Evolutionary conservation across 1,140 invertebrate genomes (phyloP).

Genomic region (Pseudomyrmex sp.): DNA sequence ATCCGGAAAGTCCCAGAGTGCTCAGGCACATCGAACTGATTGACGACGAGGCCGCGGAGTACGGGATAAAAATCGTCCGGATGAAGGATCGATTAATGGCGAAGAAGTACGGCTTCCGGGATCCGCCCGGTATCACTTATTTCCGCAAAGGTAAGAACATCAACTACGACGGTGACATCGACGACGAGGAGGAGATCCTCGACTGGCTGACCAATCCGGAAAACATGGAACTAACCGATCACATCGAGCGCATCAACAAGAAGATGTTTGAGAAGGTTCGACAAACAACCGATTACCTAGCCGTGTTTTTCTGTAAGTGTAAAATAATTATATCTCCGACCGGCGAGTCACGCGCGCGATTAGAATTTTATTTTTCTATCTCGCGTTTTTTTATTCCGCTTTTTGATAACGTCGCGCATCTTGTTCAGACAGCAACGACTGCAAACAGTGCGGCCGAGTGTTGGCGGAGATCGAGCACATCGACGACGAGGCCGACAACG

Average conservation of each 20-base stretch:
- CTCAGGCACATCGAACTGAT: constrained; percentile 95
- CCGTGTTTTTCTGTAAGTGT: constrained; percentile 97
- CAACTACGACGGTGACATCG: constrained; percentile 96
- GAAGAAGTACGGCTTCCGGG: constrained; percentile 96
- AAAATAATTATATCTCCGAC: background rate
- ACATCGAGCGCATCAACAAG: constrained; percentile 96
- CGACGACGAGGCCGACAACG: constrained; percentile 96
- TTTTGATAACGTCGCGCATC: constrained; percentile 52
- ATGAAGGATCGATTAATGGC: constrained; percentile 96
- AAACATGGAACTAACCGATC: constrained; percentile 97
- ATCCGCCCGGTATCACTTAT: constrained; percentile 95
- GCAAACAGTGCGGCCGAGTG: constrained; percentile 96
- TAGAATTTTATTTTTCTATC: background rate
- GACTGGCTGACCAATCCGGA: constrained; percentile 97
- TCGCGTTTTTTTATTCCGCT: background rate
- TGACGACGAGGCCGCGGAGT: constrained; percentile 96
- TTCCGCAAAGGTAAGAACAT: constrained; percentile 96
- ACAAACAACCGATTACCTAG: constrained; percentile 96
- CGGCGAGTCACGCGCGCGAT: background rate
- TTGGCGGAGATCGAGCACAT: constrained; percentile 96
- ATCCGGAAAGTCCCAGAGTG: constrained; percentile 91
- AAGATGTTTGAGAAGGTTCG: constrained; percentile 98
- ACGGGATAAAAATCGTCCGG: constrained; percentile 96
- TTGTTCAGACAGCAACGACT: constrained; percentile 95
- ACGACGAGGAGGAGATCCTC: constrained; percentile 96